Base-by-base conservation (phyloP, 1,140 invertebrate species). In the Drosophila truncata region DNA sequence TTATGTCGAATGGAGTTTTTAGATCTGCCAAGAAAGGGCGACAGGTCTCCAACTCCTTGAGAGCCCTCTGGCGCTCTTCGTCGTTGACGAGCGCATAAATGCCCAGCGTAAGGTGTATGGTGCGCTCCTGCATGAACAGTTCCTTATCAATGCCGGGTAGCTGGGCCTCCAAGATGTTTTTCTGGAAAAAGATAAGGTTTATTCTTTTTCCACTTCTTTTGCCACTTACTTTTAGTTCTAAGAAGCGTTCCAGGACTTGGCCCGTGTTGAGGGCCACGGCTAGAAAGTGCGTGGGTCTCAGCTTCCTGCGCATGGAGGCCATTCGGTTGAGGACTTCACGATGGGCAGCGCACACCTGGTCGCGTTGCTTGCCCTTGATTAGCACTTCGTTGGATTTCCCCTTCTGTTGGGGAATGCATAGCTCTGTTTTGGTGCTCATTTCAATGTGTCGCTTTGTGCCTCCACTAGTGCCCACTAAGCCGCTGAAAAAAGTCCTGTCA, bases 401-500 rank as follows among this genome's bases (percentile, higher is more conserved):
- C 8, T 79, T 74, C 33, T 77, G 91, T 23, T 84, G 79, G 25
- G 96, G 96, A 44, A 97, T 94, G 61, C 91, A 91, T 49, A 97
- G 95, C 13, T 93, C 92, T 2, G 96, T 95, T 72, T 93, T 93
- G 9, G 96, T 97, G 72, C 96, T 96, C 18, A 70, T 87, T 93
- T 97, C 95, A n/a, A 97, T 91, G 79, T 94, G 93, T 67, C 94
- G 95, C 71, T 94, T 95, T 4, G 94, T 95, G 6, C 93, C 82
- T 14, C 95, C 96, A 92, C 96, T 96, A 7, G 93, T 74, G 11
- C 96, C 96, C 90, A 97, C 95, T 16, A 97, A 94, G 54, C 93
- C 93, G 20, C 94, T 83, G 78, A 94, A 94, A 41, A 94, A 94
- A 3, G 78, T 54, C 65, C 94, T 95, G 54, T 5, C 42, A 23